Percentiles rank a stretch among this genome's conserved stretches.
Evolutionary conservation across 2,888 invertebrate genomes (phyloP).

Genomic region (Tenthredo notha): DNA sequence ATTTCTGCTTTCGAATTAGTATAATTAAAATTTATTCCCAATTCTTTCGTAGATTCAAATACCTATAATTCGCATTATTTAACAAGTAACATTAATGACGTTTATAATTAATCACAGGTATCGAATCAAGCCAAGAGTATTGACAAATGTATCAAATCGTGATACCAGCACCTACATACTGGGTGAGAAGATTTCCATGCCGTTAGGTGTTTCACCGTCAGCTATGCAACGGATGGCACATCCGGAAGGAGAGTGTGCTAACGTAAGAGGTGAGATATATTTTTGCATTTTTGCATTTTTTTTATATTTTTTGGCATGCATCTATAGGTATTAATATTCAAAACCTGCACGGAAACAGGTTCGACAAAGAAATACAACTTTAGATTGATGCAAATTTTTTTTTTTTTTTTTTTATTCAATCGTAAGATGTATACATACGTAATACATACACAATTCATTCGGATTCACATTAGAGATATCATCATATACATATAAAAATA

Average conservation of each 20-base stretch:
- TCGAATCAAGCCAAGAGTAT: slow-evolving; percentile 88
- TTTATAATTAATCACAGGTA: slow-evolving; percentile 79
- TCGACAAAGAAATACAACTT: background rate
- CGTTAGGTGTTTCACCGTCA: slow-evolving; percentile 91
- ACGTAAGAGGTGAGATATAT: slow-evolving; percentile 84
- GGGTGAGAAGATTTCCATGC: slow-evolving; percentile 85
- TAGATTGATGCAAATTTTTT: background rate
- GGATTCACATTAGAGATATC: background rate
- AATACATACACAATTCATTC: background rate
- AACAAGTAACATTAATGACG: background rate
- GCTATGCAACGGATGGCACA: slow-evolving; percentile 97
- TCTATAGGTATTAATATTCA: too few relatives aligned
- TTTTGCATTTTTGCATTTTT: background rate
- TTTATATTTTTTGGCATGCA: too few relatives aligned
- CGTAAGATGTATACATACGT: background rate
- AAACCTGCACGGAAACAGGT: background rate
- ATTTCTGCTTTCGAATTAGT: too few relatives aligned
- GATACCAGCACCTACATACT: slow-evolving; percentile 83
- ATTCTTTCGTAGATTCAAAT: background rate
- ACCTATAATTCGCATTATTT: slow-evolving; percentile 25
- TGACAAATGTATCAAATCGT: slow-evolving; percentile 86
- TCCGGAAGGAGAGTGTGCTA: slow-evolving; percentile 92
- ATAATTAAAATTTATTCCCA: too few relatives aligned
- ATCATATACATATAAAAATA: slow-evolving; percentile 32
- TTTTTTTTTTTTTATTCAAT: slow-evolving; percentile 38